Percentiles rank a stretch among this genome's conserved stretches.
Evolutionary conservation across 1,140 invertebrate genomes (phyloP).

Genomic region (Phocides pigmalion): DNA sequence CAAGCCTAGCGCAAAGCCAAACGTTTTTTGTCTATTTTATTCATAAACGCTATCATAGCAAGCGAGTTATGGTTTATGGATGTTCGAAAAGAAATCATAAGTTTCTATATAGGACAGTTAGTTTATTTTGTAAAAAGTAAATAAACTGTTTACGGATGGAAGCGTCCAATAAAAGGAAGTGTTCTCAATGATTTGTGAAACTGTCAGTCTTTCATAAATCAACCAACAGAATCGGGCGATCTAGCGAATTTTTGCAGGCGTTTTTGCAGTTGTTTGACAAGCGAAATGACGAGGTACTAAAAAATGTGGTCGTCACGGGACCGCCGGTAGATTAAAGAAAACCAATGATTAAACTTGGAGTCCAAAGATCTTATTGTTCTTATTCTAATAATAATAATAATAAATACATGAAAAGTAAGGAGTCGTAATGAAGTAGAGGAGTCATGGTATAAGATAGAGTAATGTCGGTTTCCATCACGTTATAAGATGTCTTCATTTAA

Average conservation of each 20-base stretch:
- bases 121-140: neutral
- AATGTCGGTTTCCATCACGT: too few relatives aligned
- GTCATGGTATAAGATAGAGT: too few relatives aligned
- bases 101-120: neutral
- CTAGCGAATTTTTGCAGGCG: neutral
- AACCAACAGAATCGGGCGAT: neutral
- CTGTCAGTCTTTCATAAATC: neutral
- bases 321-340: too few relatives aligned
- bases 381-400: too few relatives aligned
- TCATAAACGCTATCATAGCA: conserved; percentile 22
- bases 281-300: neutral
- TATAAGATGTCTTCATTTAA: too few relatives aligned
- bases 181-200: neutral
- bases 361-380: too few relatives aligned
- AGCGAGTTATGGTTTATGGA: neutral
- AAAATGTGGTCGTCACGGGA: too few relatives aligned
- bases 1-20: conserved; percentile 32
- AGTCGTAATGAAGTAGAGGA: too few relatives aligned
- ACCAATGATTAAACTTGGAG: too few relatives aligned
- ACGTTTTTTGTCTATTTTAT: conserved; percentile 39
- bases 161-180: neutral
- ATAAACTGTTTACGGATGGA: neutral
- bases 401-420: too few relatives aligned
- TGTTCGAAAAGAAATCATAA: neutral
- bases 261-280: neutral